phyloP scores from a whole-genome alignment of 2,888 invertebrate species.

The Drosophila peninsularis region DNA sequence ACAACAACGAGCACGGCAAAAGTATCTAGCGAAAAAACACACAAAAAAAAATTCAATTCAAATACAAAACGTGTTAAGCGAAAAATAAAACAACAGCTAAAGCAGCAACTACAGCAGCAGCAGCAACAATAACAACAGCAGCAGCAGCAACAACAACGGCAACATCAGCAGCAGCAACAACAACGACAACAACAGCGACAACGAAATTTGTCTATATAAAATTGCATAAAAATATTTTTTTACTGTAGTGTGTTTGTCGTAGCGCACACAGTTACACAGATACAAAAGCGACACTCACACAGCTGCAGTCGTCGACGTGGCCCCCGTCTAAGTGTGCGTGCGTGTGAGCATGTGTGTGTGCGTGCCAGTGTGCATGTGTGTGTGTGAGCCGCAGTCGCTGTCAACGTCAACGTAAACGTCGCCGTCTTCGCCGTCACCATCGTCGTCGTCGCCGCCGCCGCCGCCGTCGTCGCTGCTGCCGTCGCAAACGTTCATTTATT shows the following conservation, averaged over 20 bases:
- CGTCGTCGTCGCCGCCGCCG: conserved; percentile 5
- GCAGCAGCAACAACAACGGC: conserved; percentile 31
- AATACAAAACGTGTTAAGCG: conserved; percentile 78
- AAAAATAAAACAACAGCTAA: conserved; percentile 59
- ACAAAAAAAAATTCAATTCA: conserved; percentile 67
- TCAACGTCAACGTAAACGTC: conserved; percentile 27
- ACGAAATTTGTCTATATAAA: conserved; percentile 74
- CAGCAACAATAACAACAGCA: conserved; percentile 19
- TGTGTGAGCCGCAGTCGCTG: conserved; percentile 59
- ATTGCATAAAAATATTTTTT: conserved; percentile 80
- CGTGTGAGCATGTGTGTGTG: conserved; percentile 42
- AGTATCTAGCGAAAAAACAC: conserved; percentile 62
- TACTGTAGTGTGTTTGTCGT: conserved; percentile 58
- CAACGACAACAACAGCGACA: conserved; percentile 43
- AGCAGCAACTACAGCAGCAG: conserved; percentile 1
- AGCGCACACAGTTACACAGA: conserved; percentile 53
- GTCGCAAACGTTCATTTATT: conserved; percentile 62
- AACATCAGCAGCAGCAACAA: conserved; percentile 45
- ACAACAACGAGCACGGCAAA: conserved; percentile 60
- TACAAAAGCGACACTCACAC: conserved; percentile 58
- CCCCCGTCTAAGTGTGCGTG: conserved; percentile 59
- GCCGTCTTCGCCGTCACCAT: conserved; percentile 47
- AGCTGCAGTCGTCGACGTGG: conserved; percentile 68
- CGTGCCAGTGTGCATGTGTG: conserved; percentile 43
- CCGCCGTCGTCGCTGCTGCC: conserved; percentile 20